phyloP scores from a whole-genome alignment of 1,140 invertebrate species.

The Adoxophyes honmai region DNA sequence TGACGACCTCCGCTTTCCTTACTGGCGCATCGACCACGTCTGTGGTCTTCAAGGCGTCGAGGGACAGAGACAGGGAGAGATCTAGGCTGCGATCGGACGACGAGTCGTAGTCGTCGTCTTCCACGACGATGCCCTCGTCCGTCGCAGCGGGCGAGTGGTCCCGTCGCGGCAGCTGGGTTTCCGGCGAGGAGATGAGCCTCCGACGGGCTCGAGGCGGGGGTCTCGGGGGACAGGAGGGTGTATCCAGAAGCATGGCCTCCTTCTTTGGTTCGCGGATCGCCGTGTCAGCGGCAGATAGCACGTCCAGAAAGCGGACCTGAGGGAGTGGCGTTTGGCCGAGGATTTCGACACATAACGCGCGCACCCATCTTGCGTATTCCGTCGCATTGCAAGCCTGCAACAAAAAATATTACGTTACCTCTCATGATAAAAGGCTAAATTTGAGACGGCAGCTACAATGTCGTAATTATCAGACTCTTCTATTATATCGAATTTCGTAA shows the following conservation, averaged over 20 bases:
- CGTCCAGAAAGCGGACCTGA: slow-evolving; percentile 67
- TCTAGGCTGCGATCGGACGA: slow-evolving; percentile 73
- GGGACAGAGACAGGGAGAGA: slow-evolving; percentile 61
- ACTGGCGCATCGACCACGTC: slow-evolving; percentile 58
- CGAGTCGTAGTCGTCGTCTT: slow-evolving; percentile 75
- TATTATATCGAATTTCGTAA: slow-evolving; percentile 1
- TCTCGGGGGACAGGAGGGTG: slow-evolving; percentile 52
- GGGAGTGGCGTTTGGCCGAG: slow-evolving; percentile 66
- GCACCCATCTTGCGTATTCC: slow-evolving; percentile 68
- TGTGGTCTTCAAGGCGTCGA: slow-evolving; percentile 60
- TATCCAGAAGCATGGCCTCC: slow-evolving; percentile 38
- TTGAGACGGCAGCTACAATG: slow-evolving; percentile 7
- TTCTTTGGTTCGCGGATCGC: slow-evolving; percentile 57
- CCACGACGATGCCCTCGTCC: slow-evolving; percentile 73
- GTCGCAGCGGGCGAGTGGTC: slow-evolving; percentile 68
- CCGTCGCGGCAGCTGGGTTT: slow-evolving; percentile 56
- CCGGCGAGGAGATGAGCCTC: slow-evolving; percentile 54
- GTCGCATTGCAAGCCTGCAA: slow-evolving; percentile 71
- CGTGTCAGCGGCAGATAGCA: slow-evolving; percentile 60
- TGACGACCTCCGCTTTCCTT: slow-evolving; percentile 56
- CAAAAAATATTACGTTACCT: slow-evolving; percentile 29
- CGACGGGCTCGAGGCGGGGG: slow-evolving; percentile 61
- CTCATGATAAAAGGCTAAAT: background rate
- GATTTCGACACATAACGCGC: slow-evolving; percentile 68
- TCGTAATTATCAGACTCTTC: background rate